Evolutionary conservation across 2,888 invertebrate species (phyloP).

Genomic region (Griposia aprilina): DNA sequence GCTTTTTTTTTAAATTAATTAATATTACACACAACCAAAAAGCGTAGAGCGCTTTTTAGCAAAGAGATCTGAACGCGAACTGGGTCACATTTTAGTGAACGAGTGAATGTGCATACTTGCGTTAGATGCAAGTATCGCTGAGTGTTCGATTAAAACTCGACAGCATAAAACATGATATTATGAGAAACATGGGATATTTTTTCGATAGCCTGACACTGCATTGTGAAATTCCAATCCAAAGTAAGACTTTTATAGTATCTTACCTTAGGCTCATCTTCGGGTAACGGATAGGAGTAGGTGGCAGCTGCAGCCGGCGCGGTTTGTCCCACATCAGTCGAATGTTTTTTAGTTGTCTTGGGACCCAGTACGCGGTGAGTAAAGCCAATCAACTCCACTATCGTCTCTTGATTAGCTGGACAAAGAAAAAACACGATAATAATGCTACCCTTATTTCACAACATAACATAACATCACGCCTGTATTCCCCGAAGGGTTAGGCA

Average conservation of each 20-base stretch:
- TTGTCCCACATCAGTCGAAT: constrained; percentile 67
- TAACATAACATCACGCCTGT: too few relatives aligned
- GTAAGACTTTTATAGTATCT: constrained; percentile 34
- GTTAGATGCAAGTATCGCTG: neutral
- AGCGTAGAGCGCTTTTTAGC: too few relatives aligned
- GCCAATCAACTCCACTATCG: constrained; percentile 97
- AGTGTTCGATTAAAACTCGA: neutral
- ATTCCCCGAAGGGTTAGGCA: too few relatives aligned
- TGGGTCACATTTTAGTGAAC: too few relatives aligned
- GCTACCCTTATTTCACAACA: neutral
- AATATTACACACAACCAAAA: too few relatives aligned
- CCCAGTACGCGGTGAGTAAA: constrained; percentile 93
- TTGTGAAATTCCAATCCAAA: too few relatives aligned
- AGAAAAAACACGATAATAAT: constrained; percentile 24
- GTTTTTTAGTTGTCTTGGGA: constrained; percentile 71
- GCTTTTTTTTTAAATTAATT: too few relatives aligned
- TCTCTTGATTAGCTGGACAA: constrained; percentile 97
- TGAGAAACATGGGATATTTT: too few relatives aligned
- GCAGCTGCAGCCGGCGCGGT: constrained; percentile 66
- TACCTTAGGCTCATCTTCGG: constrained; percentile 71
- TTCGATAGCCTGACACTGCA: too few relatives aligned
- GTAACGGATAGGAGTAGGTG: constrained; percentile 59
- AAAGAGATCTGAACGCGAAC: too few relatives aligned
- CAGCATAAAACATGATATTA: too few relatives aligned
- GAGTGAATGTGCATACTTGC: neutral